phyloP scores from a whole-genome alignment of 2,888 invertebrate species.

The Cryptosula pallasiana region DNA sequence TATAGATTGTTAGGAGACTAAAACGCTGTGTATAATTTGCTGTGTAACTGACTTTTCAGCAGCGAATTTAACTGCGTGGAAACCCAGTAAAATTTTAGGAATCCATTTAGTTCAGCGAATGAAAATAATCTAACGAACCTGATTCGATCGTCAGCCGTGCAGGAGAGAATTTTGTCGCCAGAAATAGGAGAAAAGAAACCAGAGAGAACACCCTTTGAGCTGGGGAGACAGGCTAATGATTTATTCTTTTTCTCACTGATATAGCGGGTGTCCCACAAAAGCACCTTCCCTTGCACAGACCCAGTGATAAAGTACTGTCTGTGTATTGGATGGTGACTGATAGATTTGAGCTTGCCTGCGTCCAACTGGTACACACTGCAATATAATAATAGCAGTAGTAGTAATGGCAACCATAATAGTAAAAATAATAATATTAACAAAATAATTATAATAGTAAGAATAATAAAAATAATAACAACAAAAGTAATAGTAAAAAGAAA shows the following conservation, averaged over 20 bases:
- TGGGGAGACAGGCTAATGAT: conserved; percentile 33
- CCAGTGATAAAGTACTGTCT: conserved; percentile 50
- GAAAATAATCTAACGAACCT: conserved; percentile 31
- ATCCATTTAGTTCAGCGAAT: not conserved
- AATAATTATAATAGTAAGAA: no score
- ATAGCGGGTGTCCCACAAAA: conserved; percentile 51
- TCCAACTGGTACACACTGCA: conserved; percentile 33
- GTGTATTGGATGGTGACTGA: conserved; percentile 50
- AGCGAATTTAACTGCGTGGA: no score
- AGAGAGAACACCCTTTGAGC: conserved; percentile 40
- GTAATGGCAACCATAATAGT: no score
- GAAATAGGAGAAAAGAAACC: conserved; percentile 55
- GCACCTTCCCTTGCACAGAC: conserved; percentile 32
- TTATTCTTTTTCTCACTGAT: conserved; percentile 35
- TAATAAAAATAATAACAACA: no score
- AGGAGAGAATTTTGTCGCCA: conserved; percentile 52
- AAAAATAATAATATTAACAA: no score
- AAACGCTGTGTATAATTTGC: no score
- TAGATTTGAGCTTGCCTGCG: conserved; percentile 38
- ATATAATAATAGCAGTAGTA: no score
- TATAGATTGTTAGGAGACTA: no score
- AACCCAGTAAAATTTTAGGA: no score
- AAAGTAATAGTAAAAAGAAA: no score
- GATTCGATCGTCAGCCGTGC: conserved; percentile 50
- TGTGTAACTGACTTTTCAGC: no score